phyloP scores from a whole-genome alignment of 1,140 invertebrate genomes.

The Aradophagus sp. region DNA sequence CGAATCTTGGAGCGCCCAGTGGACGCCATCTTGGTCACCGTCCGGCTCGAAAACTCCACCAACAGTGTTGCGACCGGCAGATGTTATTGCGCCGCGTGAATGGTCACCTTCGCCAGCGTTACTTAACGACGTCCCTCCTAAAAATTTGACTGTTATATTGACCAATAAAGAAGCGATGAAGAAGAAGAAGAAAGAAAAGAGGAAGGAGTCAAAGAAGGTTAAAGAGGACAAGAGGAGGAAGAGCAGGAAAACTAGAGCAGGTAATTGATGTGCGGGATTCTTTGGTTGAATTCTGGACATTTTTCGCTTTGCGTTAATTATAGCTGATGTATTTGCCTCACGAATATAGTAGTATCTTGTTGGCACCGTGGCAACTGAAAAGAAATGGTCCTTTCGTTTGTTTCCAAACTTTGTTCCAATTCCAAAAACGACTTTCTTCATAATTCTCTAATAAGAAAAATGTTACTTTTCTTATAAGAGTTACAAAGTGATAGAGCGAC shows the following conservation, averaged over 20 bases:
- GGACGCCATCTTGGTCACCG: slow-evolving; percentile 74
- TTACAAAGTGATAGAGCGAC: too few species aligned
- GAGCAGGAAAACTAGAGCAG: slow-evolving; percentile 69
- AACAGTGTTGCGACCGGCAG: slow-evolving; percentile 58
- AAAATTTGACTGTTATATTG: slow-evolving; percentile 76
- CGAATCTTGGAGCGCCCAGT: slow-evolving; percentile 68
- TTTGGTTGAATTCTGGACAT: too few species aligned
- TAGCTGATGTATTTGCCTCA: too few species aligned
- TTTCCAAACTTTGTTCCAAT: too few species aligned
- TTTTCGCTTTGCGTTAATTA: too few species aligned
- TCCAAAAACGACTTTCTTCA: too few species aligned
- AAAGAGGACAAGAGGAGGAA: slow-evolving; percentile 69
- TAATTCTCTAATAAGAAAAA: too few species aligned
- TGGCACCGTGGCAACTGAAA: too few species aligned
- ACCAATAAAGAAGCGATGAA: slow-evolving; percentile 76
- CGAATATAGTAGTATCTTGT: too few species aligned
- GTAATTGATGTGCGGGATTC: too few species aligned
- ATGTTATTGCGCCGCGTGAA: slow-evolving; percentile 64
- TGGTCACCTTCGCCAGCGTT: slow-evolving; percentile 66
- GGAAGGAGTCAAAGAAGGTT: slow-evolving; percentile 71
- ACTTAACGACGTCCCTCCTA: slow-evolving; percentile 66
- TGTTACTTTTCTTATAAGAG: too few species aligned
- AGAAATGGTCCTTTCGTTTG: too few species aligned
- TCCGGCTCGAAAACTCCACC: slow-evolving; percentile 75
- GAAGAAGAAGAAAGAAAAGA: slow-evolving; percentile 78